phyloP scores from a whole-genome alignment of 2,113 vertebrate species.

The Cervus canadensis region DNA sequence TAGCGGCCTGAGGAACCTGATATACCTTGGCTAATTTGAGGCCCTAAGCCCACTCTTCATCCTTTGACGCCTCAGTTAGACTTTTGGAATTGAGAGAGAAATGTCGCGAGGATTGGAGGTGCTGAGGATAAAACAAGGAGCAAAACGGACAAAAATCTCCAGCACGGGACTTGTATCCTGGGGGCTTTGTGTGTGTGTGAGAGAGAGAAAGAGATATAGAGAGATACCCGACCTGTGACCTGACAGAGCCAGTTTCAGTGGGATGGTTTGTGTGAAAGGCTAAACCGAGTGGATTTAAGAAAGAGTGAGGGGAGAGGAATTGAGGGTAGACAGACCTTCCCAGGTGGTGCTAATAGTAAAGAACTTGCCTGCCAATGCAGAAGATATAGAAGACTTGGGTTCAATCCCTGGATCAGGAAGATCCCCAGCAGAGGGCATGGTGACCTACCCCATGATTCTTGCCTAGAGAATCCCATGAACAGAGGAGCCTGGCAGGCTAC shows the following conservation, averaged over 20 bases:
- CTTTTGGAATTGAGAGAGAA: slow-evolving; percentile 13
- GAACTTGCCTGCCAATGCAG: not conserved
- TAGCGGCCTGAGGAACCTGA: not conserved
- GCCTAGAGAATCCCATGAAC: not conserved
- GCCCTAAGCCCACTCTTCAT: not conserved
- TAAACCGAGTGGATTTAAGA: not conserved
- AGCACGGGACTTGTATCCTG: not conserved
- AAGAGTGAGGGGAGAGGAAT: not conserved
- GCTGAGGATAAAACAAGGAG: not conserved
- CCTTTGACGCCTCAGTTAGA: not conserved
- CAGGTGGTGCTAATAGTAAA: not conserved
- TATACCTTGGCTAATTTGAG: not conserved
- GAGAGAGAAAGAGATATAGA: not conserved
- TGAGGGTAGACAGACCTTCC: not conserved
- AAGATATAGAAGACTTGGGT: not conserved
- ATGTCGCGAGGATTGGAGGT: not conserved
- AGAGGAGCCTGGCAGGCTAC: not conserved
- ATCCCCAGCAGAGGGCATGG: not conserved
- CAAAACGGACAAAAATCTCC: not conserved
- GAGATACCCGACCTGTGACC: not conserved
- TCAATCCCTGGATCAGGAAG: not conserved
- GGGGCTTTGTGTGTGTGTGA: not conserved
- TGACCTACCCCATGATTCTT: not conserved
- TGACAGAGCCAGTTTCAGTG: not conserved
- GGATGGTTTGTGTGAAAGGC: not conserved